These are phyloP conservation scores for Podarcis raffonei DNA, from an alignment of 2,113 vertebrate genomes.

Conservation along the genomic window DNA sequence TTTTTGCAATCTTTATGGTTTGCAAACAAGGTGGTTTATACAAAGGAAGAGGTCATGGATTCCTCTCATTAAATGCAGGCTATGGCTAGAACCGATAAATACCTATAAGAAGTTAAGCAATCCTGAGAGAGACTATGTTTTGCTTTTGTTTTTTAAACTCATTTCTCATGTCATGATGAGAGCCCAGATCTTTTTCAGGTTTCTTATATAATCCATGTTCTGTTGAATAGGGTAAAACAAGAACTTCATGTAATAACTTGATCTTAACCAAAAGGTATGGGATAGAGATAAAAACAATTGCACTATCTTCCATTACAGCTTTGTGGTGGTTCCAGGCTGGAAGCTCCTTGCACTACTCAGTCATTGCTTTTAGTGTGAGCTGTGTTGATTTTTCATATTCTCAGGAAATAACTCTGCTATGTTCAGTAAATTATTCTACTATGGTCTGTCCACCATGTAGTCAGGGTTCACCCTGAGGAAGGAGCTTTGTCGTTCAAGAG, in stretches of 20 bases:
- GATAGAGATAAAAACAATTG: not conserved
- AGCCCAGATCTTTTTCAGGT: not conserved
- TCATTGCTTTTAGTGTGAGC: no score
- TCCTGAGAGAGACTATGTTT: not conserved
- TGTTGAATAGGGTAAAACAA: not conserved
- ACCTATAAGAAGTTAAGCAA: not conserved
- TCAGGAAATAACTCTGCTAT: no score
- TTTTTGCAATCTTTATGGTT: not conserved
- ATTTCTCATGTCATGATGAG: not conserved
- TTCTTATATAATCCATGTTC: not conserved
- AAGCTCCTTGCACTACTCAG: no score
- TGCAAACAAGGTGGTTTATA: not conserved
- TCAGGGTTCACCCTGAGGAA: no score
- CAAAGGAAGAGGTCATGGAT: not conserved
- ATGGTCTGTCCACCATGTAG: no score
- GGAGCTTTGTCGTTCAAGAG: no score
- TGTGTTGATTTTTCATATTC: no score
- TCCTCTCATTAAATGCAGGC: not conserved
- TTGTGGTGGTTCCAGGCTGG: no score
- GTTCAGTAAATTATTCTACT: no score
- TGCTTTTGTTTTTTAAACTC: not conserved
- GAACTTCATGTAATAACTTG: not conserved
- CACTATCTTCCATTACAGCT: constrained; percentile 5
- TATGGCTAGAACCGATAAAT: not conserved
- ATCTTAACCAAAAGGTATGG: accelerated